Base-by-base conservation (phyloP, 1,140 invertebrate genomes). In the Latrodectus geometricus region DNA sequence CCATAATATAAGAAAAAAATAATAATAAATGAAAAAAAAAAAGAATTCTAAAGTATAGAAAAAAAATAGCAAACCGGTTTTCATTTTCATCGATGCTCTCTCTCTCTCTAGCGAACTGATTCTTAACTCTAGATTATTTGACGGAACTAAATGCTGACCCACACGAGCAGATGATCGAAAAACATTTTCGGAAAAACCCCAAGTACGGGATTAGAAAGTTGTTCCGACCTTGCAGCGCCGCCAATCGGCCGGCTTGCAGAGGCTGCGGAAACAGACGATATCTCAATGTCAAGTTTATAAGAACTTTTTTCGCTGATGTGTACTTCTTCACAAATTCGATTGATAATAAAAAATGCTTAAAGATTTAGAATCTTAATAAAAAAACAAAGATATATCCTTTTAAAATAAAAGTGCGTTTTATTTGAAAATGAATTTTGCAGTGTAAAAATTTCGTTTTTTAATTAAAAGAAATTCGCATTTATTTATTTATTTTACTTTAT, bases 261-360 rank as follows among this genome's bases (percentile, higher is more conserved):
- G 65, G 78, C 49, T 66, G 78, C 78, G 80, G 80, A 73, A 82
- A 23, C 70, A 65, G 70, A 74, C 80, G 23, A 74, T 73, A 61
- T 82, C 69, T 82, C 80, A 82, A 82, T 82, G 80, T 82, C 80
- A 82, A 74, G 70, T 74, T 73, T 52, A 82, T 82, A 82, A 69
- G 73, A 73, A 61, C 52, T 82, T 82, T 61, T 69, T 80, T 56
- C n/a, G 21, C 66, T 52, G 48, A 11, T 56, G 14, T 49, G n/a
- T 14, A 3, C 17, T 61, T 11, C 35, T 35, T 35, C 35, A 35
- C 35, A 35, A 3, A 35, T 35, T 35, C 35, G 5, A 35, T 35
- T 35, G 5, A 35, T 35, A 35, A 35, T 35, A 35, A 35, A 35
- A 35, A 35, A 35, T 35, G 35, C 1, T 35, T 35, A 35, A 35